phyloP scores from a whole-genome alignment of 2,797 vertebrate species.

The Ptychobarbus kaznakovi region DNA sequence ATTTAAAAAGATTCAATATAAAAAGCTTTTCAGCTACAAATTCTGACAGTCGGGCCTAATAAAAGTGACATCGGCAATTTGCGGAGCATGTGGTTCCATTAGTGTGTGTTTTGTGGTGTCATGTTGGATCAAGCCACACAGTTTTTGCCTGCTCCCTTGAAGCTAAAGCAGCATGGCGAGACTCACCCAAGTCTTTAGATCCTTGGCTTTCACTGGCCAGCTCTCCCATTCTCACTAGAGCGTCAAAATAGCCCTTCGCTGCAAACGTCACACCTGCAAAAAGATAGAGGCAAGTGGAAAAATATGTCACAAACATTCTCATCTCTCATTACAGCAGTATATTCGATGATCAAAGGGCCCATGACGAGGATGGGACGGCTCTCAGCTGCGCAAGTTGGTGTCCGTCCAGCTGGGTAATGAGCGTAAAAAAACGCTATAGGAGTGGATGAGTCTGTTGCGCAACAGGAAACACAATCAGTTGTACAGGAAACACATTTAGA shows the following conservation, averaged over 20 bases:
- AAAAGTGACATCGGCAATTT: slow-evolving; percentile 22
- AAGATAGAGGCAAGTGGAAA: background rate
- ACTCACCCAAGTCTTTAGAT: slow-evolving; percentile 97
- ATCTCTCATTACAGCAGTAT: slow-evolving; percentile 29
- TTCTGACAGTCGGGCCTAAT: slow-evolving; percentile 27
- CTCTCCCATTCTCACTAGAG: slow-evolving; percentile 98
- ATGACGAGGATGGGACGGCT: background rate
- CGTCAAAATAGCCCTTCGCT: slow-evolving; percentile 98
- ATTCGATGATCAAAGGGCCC: slow-evolving; percentile 31
- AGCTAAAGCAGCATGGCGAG: background rate
- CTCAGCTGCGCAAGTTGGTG: slow-evolving; percentile 18
- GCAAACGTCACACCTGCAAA: slow-evolving; percentile 92
- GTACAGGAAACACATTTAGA: slow-evolving; percentile 46
- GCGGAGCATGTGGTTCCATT: slow-evolving; percentile 1
- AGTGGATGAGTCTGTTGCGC: slow-evolving; percentile 6
- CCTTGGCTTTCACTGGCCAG: slow-evolving; percentile 98
- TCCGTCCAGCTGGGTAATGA: slow-evolving; percentile 39
- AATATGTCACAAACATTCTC: background rate
- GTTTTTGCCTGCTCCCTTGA: background rate
- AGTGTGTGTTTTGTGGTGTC: slow-evolving; percentile 21
- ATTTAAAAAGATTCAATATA: background rate
- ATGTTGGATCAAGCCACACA: slow-evolving; percentile 13
- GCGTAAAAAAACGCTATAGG: background rate
- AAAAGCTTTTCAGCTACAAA: slow-evolving; percentile 21
- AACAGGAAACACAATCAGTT: slow-evolving; percentile 51